Conservation (phyloP, 2,113 vertebrate species). For the Sciurus niger region DNA sequence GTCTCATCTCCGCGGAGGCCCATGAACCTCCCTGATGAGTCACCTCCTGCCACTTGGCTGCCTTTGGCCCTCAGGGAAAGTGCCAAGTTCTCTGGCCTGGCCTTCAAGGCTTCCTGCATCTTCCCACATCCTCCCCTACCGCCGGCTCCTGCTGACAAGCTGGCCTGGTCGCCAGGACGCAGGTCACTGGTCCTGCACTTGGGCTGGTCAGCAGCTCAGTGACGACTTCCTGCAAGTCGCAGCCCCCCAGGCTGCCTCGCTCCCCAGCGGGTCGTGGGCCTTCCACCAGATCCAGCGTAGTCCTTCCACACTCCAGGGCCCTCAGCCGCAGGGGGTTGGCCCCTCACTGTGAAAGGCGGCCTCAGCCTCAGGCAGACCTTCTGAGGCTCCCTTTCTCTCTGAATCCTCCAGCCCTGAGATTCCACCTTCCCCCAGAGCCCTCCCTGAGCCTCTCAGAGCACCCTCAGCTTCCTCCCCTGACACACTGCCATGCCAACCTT, state of each 20-base stretch:
- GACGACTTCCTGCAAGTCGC: too few species aligned
- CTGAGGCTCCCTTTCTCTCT: not conserved
- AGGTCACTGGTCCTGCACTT: rapidly evolving
- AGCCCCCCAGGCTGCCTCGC: not conserved
- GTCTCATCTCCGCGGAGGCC: not conserved
- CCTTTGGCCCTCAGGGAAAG: not conserved
- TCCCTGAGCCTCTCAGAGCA: not conserved
- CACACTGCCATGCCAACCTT: not conserved
- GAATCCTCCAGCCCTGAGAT: not conserved
- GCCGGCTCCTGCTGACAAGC: too few species aligned
- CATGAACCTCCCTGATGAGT: rapidly evolving
- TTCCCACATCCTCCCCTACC: too few species aligned
- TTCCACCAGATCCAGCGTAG: too few species aligned
- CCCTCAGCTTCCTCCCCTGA: rapidly evolving
- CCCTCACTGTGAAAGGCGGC: not conserved
- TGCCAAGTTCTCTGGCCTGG: not conserved
- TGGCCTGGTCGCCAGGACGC: not conserved
- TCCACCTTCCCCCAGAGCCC: rapidly evolving
- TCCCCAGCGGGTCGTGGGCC: not conserved
- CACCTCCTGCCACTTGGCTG: not conserved
- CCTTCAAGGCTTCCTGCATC: not conserved
- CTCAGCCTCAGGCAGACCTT: not conserved
- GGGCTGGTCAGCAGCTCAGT: not conserved
- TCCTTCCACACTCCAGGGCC: too few species aligned
- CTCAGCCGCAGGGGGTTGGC: rapidly evolving